Evolutionary conservation across 2,797 vertebrate genomes (phyloP).

Genomic region (Babyrousa celebensis): DNA sequence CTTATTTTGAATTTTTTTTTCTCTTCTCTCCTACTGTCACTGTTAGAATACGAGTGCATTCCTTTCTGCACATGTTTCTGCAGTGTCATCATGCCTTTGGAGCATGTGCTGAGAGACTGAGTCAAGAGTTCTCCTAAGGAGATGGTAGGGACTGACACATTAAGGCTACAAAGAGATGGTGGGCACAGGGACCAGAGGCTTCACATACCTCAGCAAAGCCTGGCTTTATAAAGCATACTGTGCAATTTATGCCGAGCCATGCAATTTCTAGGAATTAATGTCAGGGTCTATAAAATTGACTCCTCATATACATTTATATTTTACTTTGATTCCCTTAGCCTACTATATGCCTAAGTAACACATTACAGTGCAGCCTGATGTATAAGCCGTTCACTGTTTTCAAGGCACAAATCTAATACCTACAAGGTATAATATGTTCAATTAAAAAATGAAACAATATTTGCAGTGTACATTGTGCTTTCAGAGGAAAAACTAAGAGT

Average conservation of each 20-base stretch:
- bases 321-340: not conserved
- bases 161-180: not conserved
- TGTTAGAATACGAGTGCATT: slow-evolving; percentile 53
- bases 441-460: slow-evolving; percentile 40
- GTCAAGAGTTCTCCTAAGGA: slow-evolving; percentile 23
- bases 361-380: not conserved
- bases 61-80: slow-evolving; percentile 42
- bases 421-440: not conserved
- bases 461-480: not conserved
- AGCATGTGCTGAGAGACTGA: slow-evolving; percentile 27
- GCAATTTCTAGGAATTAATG: not conserved
- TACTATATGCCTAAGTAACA: not conserved
- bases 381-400: not conserved
- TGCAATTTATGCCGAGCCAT: not conserved
- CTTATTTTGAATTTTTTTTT: slow-evolving; percentile 49
- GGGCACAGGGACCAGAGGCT: not conserved
- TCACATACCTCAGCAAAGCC: not conserved
- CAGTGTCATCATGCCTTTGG: slow-evolving; percentile 44
- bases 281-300: not conserved
- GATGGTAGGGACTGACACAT: not conserved
- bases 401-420: not conserved
- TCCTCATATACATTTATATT: not conserved
- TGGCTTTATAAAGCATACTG: not conserved
- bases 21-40: slow-evolving; percentile 52
- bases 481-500: not conserved